Evolutionary conservation across 1,140 invertebrate species (phyloP), one percentile per base, ranked within the genome.

Genomic region (Chionoecetes opilio): DNA sequence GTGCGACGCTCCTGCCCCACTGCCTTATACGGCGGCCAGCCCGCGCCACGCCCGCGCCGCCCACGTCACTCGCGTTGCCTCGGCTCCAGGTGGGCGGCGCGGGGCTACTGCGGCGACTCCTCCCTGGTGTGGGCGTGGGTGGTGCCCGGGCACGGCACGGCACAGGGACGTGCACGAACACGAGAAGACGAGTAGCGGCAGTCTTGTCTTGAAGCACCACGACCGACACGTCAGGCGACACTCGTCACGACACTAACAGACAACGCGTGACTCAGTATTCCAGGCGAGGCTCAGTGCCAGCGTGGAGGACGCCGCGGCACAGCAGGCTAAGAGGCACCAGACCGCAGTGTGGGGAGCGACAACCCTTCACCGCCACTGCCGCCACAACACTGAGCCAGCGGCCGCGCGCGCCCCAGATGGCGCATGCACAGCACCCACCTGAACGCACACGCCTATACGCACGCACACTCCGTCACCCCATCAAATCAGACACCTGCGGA

Each of bases 1-100:
- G 53, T 92, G 91, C 91, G 91, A 82, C 53, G 91, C 31, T 32
- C 90, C 37, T 82, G 91, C 17, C 91, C 91, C 75, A 75, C 91
- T 82, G 53, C 91, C 91, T 92, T 92, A 92, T 92, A 92, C 53
- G 91, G 91, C 34, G 53, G 91, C 91, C 63, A 92, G 91, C 91
- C 91, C 63, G 53, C 34, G 63, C 91, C 91, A 53, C 89, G 91
- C 91, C 91, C 63, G 53, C 34, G 29, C 91, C 91, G 89, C 89
- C 89, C 89, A 91, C 89, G 38, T 91, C 89, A 91, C 89, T 53
- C 41, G 53, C 89, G 53, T 46, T 91, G 89, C 46, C 31, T 86
- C 32, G 32, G 17, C 31, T 38, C 35, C 85, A 86, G 85, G 32
- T 86, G 85, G 85, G 32, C 85, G 32, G 85, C 32, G 85, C 85